Evolutionary conservation across 1,140 invertebrate species (phyloP), one percentile per base, ranked within the genome.

Genomic region (Drosophila grimshawi): DNA sequence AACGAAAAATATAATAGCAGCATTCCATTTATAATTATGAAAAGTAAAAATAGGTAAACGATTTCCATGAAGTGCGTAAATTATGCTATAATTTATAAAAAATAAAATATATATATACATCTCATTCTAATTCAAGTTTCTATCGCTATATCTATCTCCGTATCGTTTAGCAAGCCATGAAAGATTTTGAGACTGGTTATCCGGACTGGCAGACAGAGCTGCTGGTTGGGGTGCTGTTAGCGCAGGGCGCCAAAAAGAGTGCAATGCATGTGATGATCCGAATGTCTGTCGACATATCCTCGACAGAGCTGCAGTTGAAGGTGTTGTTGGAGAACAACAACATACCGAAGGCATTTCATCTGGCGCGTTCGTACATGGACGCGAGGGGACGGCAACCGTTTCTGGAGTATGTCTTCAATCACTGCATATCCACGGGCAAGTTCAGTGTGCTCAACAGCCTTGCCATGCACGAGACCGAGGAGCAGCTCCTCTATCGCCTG

Each of bases 81-180:
- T 19, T 19, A 19, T 19, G 19, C 19, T 19, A 19, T 19, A 19
- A 19, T 19, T 19, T 19, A 19, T 19, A 19, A 19, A 19, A 19
- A 19, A 19, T 19, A 19, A 19, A 19, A 19, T 19, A 19, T 19
- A 19, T 19, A 19, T 19, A 19, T 1, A 19, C 19, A 19, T 53
- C 11, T 1, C 19, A 27, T 5, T 51, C 1, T 33, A n/a, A 53
- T 19, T 39, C 0, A 53, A 19, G 29, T 49, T 39, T 66, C 39
- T 7, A 39, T 39, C 19, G 19, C 19, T 19, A 19, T 19, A 19
- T 19, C 19, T 41, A 3, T 27, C 6, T 5, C 5, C 5, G 66
- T 68, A 71, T 51, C 61, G 85, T 88, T n/a, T 71, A 94, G 94
- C 93, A 93, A 61, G 93, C 94, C 0, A 76, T 95, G 0, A 92